phyloP scores from a whole-genome alignment of 2,797 vertebrate genomes.

The Pteropus rufus region DNA sequence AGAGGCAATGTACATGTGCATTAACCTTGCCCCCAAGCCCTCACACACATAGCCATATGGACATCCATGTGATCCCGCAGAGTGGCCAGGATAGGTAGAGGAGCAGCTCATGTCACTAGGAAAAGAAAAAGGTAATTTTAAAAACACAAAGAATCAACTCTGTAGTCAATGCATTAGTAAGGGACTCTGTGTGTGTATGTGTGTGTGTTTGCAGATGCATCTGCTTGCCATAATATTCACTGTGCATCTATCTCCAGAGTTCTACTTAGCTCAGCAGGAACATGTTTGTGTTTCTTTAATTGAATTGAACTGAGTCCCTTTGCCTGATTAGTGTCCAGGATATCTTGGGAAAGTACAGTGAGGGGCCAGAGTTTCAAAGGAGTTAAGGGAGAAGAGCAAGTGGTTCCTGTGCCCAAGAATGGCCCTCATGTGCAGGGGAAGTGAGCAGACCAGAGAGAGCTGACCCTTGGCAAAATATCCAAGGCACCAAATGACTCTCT shows the following conservation, averaged over 20 bases:
- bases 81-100: not conserved
- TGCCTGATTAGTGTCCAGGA: not conserved
- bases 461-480: constrained; percentile 28
- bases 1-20: not conserved
- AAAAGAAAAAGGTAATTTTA: constrained; percentile 45
- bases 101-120: not conserved
- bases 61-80: not conserved
- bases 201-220: rapidly evolving
- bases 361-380: not conserved
- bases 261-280: not conserved
- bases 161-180: not conserved
- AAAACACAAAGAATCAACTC: not conserved
- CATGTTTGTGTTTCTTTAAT: not conserved
- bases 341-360: constrained; percentile 11
- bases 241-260: not conserved
- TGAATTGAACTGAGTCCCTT: not conserved
- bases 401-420: not conserved
- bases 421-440: not conserved
- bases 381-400: not conserved
- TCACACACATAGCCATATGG: not conserved
- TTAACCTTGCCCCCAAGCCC: not conserved
- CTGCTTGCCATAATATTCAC: not conserved
- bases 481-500: constrained; percentile 1
- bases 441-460: not conserved
- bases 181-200: not conserved